Percentiles rank a stretch among this genome's conserved stretches.
These are phyloP conservation scores for Toxotes lorentzi DNA, from an alignment of 2,797 vertebrate species.

Conservation along the genomic window DNA sequence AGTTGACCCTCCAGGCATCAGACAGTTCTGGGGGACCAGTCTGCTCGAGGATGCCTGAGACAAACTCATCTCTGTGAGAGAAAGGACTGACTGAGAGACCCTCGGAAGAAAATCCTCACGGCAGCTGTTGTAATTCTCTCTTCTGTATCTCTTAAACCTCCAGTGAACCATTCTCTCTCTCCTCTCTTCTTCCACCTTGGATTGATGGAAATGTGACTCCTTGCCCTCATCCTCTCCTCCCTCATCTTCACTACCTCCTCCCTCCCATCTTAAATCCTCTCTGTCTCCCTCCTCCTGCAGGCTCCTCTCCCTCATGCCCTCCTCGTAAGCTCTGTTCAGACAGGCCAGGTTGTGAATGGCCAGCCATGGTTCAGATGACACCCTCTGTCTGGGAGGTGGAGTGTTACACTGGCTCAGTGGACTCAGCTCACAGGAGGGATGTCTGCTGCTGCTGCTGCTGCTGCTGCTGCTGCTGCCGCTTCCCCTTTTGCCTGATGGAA, in stretches of 20 bases:
- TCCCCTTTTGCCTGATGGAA: slow-evolving; percentile 47
- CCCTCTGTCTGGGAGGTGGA: slow-evolving; percentile 50
- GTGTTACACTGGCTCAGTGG: slow-evolving; percentile 5
- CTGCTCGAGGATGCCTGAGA: slow-evolving; percentile 1
- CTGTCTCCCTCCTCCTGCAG: slow-evolving; percentile 24
- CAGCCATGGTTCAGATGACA: slow-evolving; percentile 80
- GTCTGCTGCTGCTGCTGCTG: slow-evolving; percentile 38
- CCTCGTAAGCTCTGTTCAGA: slow-evolving; percentile 72
- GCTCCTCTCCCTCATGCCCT: slow-evolving; percentile 45
- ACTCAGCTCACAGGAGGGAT: slow-evolving; percentile 43
- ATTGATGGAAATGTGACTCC: slow-evolving; percentile 7
- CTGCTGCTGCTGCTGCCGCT: slow-evolving; percentile 36
- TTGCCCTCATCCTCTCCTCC: slow-evolving; percentile 32
- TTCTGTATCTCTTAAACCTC: slow-evolving; percentile 24
- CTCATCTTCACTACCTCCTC: slow-evolving; percentile 1
- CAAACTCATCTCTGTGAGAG: slow-evolving; percentile 38
- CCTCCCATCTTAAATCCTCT: slow-evolving; percentile 23
- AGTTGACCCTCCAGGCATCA: slow-evolving; percentile 4
- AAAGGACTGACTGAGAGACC: slow-evolving; percentile 38
- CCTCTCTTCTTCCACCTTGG: slow-evolving; percentile 22
- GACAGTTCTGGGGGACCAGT: slow-evolving; percentile 6
- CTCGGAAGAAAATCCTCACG: slow-evolving; percentile 16
- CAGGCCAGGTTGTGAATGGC: slow-evolving; percentile 76
- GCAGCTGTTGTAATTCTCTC: slow-evolving; percentile 18
- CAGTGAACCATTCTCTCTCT: slow-evolving; percentile 5